Conservation (phyloP, 2,113 vertebrate species). For the Machaerirhynchus nigripectus region DNA sequence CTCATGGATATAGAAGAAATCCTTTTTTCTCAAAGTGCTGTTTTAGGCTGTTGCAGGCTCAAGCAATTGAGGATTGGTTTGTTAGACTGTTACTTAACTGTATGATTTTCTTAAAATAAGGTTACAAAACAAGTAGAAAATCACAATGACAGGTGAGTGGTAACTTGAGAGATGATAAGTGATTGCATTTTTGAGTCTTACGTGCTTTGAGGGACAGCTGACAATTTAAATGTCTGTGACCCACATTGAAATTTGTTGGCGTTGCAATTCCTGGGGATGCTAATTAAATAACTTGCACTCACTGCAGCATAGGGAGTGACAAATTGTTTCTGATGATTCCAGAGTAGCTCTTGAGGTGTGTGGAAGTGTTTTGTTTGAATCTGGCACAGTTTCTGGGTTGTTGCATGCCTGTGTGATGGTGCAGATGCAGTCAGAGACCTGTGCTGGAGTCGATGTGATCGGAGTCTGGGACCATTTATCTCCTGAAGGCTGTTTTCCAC, state of each 20-base stretch:
- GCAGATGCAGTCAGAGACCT: neutral
- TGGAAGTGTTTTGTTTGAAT: neutral
- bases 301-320: neutral
- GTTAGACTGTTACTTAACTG: neutral
- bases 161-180: neutral
- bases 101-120: neutral
- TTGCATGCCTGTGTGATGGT: rapidly evolving
- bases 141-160: neutral
- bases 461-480: neutral
- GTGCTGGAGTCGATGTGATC: neutral
- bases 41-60: neutral
- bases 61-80: neutral
- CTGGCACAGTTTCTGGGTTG: neutral
- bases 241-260: neutral
- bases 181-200: neutral
- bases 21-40: neutral
- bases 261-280: neutral
- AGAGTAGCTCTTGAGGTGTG: neutral
- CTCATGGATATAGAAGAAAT: neutral
- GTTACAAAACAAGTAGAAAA: neutral
- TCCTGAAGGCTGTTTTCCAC: neutral
- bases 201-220: neutral
- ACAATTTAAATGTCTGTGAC: neutral
- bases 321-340: neutral
- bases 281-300: neutral